Evolutionary conservation across 2,888 invertebrate genomes (phyloP).

Genomic region (Empis stercorea): DNA sequence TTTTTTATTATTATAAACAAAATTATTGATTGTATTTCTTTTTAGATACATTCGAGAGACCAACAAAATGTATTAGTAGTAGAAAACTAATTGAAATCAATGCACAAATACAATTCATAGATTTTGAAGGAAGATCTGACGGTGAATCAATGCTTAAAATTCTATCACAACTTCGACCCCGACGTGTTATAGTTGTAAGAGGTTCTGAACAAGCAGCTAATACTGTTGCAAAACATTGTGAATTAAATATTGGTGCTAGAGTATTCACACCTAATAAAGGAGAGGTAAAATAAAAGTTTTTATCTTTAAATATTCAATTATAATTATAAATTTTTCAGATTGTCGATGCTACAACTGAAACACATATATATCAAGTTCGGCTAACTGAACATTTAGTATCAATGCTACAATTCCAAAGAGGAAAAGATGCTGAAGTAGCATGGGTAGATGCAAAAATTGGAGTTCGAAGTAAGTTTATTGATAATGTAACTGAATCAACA

Average conservation of each 20-base stretch:
- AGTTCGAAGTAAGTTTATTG: constrained; percentile 47
- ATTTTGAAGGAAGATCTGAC: constrained; percentile 89
- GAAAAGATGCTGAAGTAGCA: constrained; percentile 85
- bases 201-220: constrained; percentile 58
- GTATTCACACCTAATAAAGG: constrained; percentile 74
- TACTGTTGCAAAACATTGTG: constrained; percentile 54
- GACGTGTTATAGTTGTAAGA: constrained; percentile 65
- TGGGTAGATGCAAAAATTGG: constrained; percentile 81
- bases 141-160: constrained; percentile 74
- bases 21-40: neutral
- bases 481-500: constrained; percentile 33
- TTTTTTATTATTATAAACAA: neutral
- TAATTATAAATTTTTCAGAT: constrained; percentile 15
- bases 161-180: constrained; percentile 64
- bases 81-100: constrained; percentile 64
- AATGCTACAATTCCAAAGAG: constrained; percentile 69
- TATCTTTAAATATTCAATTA: neutral
- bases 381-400: constrained; percentile 85
- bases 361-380: constrained; percentile 94
- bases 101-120: constrained; percentile 85
- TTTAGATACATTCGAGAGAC: constrained; percentile 54
- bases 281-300: constrained; percentile 41
- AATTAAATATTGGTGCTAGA: constrained; percentile 51
- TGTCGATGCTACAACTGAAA: constrained; percentile 94
- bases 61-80: constrained; percentile 76